Evolutionary conservation across 2,888 invertebrate genomes (phyloP).

Genomic region (Yponomeuta evonymella): DNA sequence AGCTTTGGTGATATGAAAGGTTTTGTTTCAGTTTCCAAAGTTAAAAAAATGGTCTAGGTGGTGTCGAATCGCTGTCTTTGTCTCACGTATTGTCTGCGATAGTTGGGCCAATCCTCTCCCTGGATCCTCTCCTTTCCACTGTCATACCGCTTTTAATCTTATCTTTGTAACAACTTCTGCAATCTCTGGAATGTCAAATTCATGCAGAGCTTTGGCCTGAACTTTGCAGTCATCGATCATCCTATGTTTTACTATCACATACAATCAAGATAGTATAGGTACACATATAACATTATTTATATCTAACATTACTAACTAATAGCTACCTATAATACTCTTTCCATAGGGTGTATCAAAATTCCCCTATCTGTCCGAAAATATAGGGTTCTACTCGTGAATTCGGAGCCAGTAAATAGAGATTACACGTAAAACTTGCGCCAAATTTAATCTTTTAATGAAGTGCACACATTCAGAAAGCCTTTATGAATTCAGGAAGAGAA

Average conservation of each 20-base stretch:
- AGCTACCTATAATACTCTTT: too few relatives aligned
- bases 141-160: conserved; percentile 3
- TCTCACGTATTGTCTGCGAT: conserved; percentile 44
- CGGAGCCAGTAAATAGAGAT: too few relatives aligned
- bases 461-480: too few relatives aligned
- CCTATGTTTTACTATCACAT: not conserved
- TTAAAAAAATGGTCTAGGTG: not conserved
- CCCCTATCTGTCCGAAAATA: too few relatives aligned
- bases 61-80: conserved; percentile 28
- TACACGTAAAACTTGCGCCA: too few relatives aligned
- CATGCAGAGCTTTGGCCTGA: conserved; percentile 71
- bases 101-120: conserved; percentile 71
- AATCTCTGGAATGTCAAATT: conserved; percentile 25
- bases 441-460: too few relatives aligned
- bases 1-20: not conserved
- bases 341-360: too few relatives aligned
- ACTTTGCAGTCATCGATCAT: conserved; percentile 3
- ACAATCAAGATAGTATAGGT: not conserved
- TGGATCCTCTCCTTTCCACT: conserved; percentile 43
- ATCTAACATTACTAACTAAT: too few relatives aligned
- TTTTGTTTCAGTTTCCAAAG: not conserved
- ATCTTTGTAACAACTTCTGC: not conserved
- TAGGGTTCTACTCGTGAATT: too few relatives aligned
- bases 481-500: too few relatives aligned
- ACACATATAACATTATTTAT: too few relatives aligned